Evolutionary conservation across 2,113 vertebrate species (phyloP).

Genomic region (Chroicocephalus ridibundus): DNA sequence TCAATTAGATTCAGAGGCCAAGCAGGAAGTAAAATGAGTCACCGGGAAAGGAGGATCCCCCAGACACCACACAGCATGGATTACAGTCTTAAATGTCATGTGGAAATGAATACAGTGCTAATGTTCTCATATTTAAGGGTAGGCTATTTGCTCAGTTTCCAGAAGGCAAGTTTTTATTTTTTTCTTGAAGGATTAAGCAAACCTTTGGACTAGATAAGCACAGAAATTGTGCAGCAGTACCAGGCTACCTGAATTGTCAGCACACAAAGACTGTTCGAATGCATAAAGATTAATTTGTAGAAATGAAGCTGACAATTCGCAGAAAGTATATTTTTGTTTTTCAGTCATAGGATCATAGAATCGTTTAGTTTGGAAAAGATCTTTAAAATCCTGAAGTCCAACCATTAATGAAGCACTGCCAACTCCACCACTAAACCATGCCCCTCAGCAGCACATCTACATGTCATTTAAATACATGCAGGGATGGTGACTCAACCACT

Average conservation of each 20-base stretch:
- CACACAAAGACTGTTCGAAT: neutral
- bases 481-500: neutral
- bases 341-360: neutral
- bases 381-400: neutral
- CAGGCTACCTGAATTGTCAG: neutral
- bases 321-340: neutral
- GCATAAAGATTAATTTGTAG: neutral
- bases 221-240: neutral
- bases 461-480: neutral
- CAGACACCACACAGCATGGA: neutral
- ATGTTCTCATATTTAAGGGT: neutral
- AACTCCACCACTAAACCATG: neutral
- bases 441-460: neutral
- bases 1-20: conserved; percentile 61
- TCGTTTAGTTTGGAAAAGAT: neutral
- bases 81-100: conserved; percentile 53
- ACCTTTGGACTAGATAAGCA: neutral
- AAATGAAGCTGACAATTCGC: neutral
- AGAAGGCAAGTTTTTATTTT: neutral
- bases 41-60: conserved; percentile 16
- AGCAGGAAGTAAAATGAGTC: conserved; percentile 52
- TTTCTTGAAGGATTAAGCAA: neutral
- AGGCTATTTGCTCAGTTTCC: neutral
- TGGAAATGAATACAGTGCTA: conserved; percentile 24
- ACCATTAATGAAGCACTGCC: neutral